Conservation (phyloP, 2,888 invertebrate genomes). For the Pollenia angustigena region DNA sequence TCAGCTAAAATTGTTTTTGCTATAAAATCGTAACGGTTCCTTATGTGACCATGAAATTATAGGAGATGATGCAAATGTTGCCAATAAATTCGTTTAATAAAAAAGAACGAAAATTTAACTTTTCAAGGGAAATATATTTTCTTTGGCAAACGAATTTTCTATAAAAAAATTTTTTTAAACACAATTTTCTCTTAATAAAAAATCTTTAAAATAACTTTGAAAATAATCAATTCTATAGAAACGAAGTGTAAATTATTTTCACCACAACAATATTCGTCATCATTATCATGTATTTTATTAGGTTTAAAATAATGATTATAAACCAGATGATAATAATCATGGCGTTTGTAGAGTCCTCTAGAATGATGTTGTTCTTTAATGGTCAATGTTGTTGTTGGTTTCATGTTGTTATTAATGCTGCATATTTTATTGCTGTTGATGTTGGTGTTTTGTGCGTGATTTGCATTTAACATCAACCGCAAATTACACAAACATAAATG, state of each 20-base stretch:
- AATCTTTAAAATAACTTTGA: too few species aligned
- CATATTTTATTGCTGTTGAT: constrained; percentile 15
- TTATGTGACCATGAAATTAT: too few species aligned
- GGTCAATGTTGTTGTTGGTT: constrained; percentile 45
- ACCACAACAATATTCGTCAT: constrained; percentile 32
- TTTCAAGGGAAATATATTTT: neutral
- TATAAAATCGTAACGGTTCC: too few species aligned
- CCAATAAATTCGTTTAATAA: too few species aligned
- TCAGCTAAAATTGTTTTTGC: too few species aligned
- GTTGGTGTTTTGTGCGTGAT: constrained; percentile 53
- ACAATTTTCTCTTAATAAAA: too few species aligned
- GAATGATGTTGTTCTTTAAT: constrained; percentile 29
- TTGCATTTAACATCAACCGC: constrained; percentile 61
- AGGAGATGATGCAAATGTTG: too few species aligned
- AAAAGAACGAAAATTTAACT: too few species aligned
- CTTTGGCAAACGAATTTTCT: neutral
- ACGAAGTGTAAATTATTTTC: constrained; percentile 35
- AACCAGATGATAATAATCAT: constrained; percentile 37
- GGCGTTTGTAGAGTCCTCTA: neutral
- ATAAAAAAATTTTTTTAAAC: too few species aligned
- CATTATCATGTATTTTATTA: constrained; percentile 6
- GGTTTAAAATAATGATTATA: constrained; percentile 1
- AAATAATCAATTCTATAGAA: constrained; percentile 20
- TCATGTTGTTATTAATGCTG: constrained; percentile 9
- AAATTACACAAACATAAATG: constrained; percentile 60